A percentile compares a stretch with the other conserved stretches of the same genome.
Evolutionary conservation across 2,113 vertebrate genomes (phyloP).

Genomic region (Datnioides undecimradiatus): DNA sequence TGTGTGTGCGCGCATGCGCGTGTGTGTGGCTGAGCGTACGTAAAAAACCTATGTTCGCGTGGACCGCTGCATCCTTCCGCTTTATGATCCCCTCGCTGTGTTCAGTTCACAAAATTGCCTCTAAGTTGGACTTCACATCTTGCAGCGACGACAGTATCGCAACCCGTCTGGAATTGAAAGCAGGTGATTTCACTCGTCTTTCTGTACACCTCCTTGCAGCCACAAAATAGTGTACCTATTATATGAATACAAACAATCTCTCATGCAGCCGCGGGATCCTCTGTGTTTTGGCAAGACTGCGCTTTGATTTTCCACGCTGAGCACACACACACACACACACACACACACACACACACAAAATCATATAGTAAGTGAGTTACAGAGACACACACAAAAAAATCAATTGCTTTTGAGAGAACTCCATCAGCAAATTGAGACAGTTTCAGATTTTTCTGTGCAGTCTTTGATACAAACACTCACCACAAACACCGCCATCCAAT

Average conservation of each 20-base stretch:
- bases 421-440: conserved; percentile 75
- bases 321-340: conserved; percentile 38
- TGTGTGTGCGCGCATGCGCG: too few relatives aligned
- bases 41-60: conserved; percentile 3
- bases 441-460: conserved; percentile 65
- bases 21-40: not conserved
- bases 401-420: conserved; percentile 73
- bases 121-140: conserved; percentile 38
- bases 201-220: conserved; percentile 24
- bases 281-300: conserved; percentile 26
- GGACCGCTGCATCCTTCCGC: not conserved
- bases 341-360: conserved; percentile 21
- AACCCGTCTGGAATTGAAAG: conserved; percentile 51
- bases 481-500: conserved; percentile 65
- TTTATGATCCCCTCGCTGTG: conserved; percentile 37
- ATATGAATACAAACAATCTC: conserved; percentile 23
- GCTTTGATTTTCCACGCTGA: conserved; percentile 41
- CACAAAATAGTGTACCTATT: conserved; percentile 22
- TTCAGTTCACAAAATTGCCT: conserved; percentile 40
- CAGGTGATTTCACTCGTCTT: conserved; percentile 43
- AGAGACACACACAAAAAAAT: conserved; percentile 53
- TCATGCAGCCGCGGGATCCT: conserved; percentile 9
- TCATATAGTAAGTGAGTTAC: conserved; percentile 49
- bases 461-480: conserved; percentile 67
- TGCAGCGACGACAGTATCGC: not conserved